phyloP scores from a whole-genome alignment of 2,888 invertebrate genomes.

The Stegophylla sp. region DNA sequence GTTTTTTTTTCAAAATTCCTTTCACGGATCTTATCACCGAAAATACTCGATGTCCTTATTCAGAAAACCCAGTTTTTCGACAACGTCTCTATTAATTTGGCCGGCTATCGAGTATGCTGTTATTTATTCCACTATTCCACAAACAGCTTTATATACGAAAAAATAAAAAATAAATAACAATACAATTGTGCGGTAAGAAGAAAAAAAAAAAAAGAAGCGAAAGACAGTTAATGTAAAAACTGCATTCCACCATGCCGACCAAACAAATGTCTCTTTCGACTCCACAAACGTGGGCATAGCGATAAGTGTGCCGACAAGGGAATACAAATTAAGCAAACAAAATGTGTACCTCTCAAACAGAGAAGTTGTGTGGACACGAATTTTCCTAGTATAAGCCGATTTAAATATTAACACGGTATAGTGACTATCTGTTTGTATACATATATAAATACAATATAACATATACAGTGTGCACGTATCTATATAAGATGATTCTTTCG shows the following conservation, averaged over 20 bases:
- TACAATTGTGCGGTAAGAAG: conserved; percentile 26
- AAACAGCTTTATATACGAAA: conserved; percentile 1
- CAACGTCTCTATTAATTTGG: conserved; percentile 54
- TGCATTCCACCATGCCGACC: conserved; percentile 38
- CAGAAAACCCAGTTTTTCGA: conserved; percentile 53
- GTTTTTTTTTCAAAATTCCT: conserved; percentile 25
- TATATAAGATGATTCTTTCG: no score
- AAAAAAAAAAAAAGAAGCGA: conserved; percentile 18
- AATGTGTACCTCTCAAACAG: conserved; percentile 21
- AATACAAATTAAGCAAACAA: conserved; percentile 52
- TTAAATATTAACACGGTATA: conserved; percentile 44
- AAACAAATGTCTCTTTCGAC: conserved; percentile 46
- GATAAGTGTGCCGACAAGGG: conserved; percentile 57
- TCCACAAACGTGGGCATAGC: conserved; percentile 33
- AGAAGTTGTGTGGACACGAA: conserved; percentile 14
- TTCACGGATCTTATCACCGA: conserved; percentile 53
- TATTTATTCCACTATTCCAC: conserved; percentile 40
- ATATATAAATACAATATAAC: not conserved
- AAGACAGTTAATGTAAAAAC: conserved; percentile 45
- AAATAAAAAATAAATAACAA: conserved; percentile 30
- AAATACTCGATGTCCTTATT: conserved; percentile 38
- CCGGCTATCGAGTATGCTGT: conserved; percentile 22
- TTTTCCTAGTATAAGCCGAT: conserved; percentile 1
- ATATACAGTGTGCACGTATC: not conserved
- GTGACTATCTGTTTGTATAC: no score